Conservation (phyloP, 2,797 vertebrate species). For the Anomalospiza imberbis region DNA sequence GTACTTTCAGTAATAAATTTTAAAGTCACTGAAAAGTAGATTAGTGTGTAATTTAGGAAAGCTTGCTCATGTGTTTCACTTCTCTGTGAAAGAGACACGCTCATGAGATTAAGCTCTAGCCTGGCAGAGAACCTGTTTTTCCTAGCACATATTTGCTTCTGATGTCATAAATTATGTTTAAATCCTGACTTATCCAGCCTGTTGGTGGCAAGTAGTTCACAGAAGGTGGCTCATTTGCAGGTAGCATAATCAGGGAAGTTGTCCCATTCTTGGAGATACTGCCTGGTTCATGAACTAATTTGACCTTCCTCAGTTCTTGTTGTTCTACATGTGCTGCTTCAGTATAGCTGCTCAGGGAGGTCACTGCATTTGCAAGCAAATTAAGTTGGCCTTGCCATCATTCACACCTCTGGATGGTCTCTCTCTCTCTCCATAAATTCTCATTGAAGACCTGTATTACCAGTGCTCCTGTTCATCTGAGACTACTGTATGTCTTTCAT, state of each 20-base stretch:
- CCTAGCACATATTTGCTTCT: not conserved
- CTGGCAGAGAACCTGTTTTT: not conserved
- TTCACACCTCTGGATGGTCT: not conserved
- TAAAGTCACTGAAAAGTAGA: conserved; percentile 41
- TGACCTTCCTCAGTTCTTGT: not conserved
- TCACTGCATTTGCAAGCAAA: not conserved
- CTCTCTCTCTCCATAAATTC: not conserved
- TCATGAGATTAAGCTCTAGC: not conserved
- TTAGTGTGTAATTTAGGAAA: conserved; percentile 42
- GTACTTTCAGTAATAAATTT: conserved; percentile 27
- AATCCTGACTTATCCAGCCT: not conserved
- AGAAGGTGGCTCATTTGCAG: not conserved
- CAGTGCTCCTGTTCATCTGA: not conserved
- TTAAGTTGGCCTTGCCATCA: not conserved
- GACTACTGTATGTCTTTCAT: not conserved
- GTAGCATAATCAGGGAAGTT: not conserved
- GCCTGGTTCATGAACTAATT: not conserved
- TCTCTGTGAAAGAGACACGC: not conserved
- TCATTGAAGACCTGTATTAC: not conserved
- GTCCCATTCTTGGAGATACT: not conserved
- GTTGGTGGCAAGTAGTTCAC: not conserved
- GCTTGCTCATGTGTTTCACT: conserved; percentile 21
- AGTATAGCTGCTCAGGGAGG: not conserved
- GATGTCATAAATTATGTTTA: not conserved
- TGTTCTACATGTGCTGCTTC: not conserved